Evolutionary conservation across 2,113 vertebrate species (phyloP).

Genomic region (Reinhardtius hippoglossoides): DNA sequence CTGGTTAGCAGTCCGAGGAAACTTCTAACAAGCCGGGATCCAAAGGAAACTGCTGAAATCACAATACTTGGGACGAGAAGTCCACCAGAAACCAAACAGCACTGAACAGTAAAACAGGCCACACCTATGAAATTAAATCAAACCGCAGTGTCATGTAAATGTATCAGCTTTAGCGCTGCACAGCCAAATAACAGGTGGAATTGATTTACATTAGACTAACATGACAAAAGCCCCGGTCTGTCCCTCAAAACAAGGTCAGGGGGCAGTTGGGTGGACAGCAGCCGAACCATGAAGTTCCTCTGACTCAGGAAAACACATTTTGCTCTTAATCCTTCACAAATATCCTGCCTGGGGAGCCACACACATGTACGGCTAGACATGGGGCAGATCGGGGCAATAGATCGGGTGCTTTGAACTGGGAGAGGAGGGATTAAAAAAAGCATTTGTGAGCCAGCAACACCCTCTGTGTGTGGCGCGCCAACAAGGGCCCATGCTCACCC

Average conservation of each 20-base stretch:
- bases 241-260: constrained; percentile 34
- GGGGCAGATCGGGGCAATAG: constrained; percentile 45
- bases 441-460: constrained; percentile 46
- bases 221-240: constrained; percentile 16
- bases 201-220: constrained; percentile 16
- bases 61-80: background rate
- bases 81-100: constrained; percentile 25
- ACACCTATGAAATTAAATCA: constrained; percentile 24
- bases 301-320: constrained; percentile 75
- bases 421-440: constrained; percentile 58
- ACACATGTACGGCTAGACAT: constrained; percentile 51
- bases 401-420: constrained; percentile 65
- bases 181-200: constrained; percentile 28
- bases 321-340: constrained; percentile 70
- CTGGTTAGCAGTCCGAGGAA: constrained; percentile 10
- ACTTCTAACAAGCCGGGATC: constrained; percentile 5
- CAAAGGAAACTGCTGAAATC: constrained; percentile 26
- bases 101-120: constrained; percentile 24
- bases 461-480: constrained; percentile 3
- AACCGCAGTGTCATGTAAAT: constrained; percentile 21
- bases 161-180: constrained; percentile 3
- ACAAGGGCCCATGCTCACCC: background rate
- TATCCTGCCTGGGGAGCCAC: constrained; percentile 52
- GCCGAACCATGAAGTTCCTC: constrained; percentile 49
- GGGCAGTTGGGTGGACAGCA: constrained; percentile 20